These are phyloP conservation scores for Barnardius zonarius DNA, from an alignment of 2,113 vertebrate species.

Conservation along the genomic window DNA sequence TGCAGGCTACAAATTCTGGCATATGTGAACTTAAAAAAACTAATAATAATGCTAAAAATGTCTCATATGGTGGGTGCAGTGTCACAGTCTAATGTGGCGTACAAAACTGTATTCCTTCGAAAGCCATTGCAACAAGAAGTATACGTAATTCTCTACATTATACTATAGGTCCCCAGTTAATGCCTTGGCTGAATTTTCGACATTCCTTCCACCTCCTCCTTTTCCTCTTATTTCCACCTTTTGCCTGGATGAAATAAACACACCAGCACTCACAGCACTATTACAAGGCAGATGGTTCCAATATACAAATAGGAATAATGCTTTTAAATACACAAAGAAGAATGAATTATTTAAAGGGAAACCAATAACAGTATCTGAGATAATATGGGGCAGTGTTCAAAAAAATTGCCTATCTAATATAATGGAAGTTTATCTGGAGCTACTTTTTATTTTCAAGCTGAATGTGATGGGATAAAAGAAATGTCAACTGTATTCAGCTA, in stretches of 20 bases:
- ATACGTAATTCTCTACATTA: not conserved
- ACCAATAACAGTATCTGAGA: not conserved
- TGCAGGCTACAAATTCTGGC: not conserved
- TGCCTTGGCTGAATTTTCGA: not conserved
- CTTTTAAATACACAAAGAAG: not conserved
- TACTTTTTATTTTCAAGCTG: not conserved
- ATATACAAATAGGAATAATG: not conserved
- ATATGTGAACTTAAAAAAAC: not conserved
- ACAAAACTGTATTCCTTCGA: not conserved
- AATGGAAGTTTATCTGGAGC: not conserved
- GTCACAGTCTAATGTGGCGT: not conserved
- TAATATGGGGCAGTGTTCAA: not conserved
- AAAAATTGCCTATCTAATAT: not conserved
- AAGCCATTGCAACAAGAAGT: not conserved
- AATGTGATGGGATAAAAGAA: not conserved
- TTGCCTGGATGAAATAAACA: not conserved
- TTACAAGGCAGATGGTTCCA: not conserved
- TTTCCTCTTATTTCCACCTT: not conserved
- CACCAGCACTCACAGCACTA: not conserved
- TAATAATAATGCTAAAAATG: slow-evolving; percentile 5
- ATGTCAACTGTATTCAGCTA: not conserved
- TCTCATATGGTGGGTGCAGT: not conserved
- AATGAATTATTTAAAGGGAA: not conserved
- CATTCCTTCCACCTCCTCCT: not conserved
- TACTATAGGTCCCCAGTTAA: not conserved